Base-by-base conservation (phyloP, 2,888 invertebrate species). In the Amblyjoppa proteus region DNA sequence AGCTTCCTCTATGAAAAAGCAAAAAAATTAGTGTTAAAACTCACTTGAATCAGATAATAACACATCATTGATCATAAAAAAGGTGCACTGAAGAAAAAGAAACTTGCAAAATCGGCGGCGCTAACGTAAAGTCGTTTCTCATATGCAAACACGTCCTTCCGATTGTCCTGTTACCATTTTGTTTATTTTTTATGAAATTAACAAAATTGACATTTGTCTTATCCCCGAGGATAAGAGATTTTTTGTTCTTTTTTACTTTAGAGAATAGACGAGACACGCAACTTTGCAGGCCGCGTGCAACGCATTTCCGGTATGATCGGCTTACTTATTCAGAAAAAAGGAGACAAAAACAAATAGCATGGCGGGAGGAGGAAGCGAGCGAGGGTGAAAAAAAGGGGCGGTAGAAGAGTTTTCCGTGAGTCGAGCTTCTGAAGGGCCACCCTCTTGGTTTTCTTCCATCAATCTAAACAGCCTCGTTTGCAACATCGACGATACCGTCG, bases 371-470 rank as follows among this genome's bases (percentile, higher is more conserved):
- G 34, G 49, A 5, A n/a, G 16, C 34, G 5, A 7, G n/a, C 45
- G 13, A 34, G n/a, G 5, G 66, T 77, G 66, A 31, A 28, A 5
- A 31, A 56, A 73, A 68, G 16, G n/a, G 61, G 31, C 7, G 7
- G 68, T 9, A 41, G 16, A 20, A 69, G 58, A 41, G 7, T 69
- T 69, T 70, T 13, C 28, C 16, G 45, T 13, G 51, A 77, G 38
- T n/a, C 20, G 56, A 20, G n/a, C 25, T 6, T 25, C 68, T 41
- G 38, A n/a, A 20, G 25, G 16, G 61, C 45, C 45, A 49, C 64
- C 25, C 77, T 68, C 41, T 20, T 56, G 16, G n/a, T 41, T 83
- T 81, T 75, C 58, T 73, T 53, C 68, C 71, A 78, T 83, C 68
- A 78, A 83, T 73, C 77, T 77, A 56, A 53, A 41, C 38, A 28